Conservation (phyloP, 2,888 invertebrate species). For the Apomyelois bistriatella region DNA sequence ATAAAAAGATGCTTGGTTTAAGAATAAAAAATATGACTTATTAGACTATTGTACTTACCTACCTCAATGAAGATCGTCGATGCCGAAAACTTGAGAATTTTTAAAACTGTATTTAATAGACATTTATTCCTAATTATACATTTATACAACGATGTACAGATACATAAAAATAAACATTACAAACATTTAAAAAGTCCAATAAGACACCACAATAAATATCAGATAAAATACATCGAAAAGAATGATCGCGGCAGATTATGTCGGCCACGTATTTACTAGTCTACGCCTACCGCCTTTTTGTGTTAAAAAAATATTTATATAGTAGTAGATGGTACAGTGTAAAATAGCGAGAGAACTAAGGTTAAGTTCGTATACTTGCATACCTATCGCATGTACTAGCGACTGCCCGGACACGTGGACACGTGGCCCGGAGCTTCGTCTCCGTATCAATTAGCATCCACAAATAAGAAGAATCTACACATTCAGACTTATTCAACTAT, state of each 20-base stretch:
- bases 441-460: no score
- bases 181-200: slow-evolving; percentile 18
- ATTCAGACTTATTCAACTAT: no score
- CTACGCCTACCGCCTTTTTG: slow-evolving; percentile 15
- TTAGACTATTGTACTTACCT: no score
- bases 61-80: not conserved
- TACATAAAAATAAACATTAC: not conserved
- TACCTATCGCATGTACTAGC: not conserved
- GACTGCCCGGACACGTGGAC: no score
- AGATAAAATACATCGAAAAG: slow-evolving; percentile 12
- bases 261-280: not conserved
- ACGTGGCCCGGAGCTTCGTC: no score
- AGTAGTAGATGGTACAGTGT: not conserved
- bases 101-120: no score
- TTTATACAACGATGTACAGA: not conserved
- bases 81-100: not conserved
- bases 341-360: not conserved
- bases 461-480: no score
- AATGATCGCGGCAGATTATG: not conserved
- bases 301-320: slow-evolving; percentile 15
- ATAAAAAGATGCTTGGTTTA: no score
- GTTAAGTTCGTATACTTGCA: not conserved
- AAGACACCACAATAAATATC: slow-evolving; percentile 18
- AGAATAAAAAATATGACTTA: no score
- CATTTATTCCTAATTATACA: not conserved